Conservation (phyloP, 35 echinoderm and acorn worm species). For the Lytechinus variegatus region DNA sequence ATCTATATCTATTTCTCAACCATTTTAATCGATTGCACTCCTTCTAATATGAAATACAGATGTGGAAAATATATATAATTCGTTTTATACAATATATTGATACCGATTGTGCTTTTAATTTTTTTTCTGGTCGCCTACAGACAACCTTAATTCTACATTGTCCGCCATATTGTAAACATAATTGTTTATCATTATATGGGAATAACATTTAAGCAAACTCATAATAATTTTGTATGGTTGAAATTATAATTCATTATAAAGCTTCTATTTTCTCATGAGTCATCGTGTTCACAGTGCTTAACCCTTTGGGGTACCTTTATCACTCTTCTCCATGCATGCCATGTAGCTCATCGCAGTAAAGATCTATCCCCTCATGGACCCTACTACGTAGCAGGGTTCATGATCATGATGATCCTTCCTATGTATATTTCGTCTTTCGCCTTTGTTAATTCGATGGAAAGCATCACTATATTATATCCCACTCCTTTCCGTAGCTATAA, state of each 20-base stretch:
- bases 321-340: background rate
- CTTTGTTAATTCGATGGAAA: background rate
- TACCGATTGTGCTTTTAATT: no score
- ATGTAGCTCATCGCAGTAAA: background rate
- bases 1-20: no score
- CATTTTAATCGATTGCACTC: no score
- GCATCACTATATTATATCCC: no score
- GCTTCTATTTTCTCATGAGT: no score
- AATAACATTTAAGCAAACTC: background rate
- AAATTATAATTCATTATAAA: background rate
- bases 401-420: no score
- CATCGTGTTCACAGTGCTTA: background rate
- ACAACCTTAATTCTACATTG: background rate
- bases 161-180: background rate
- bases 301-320: background rate
- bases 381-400: no score
- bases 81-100: no score
- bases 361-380: background rate
- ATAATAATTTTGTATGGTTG: background rate
- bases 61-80: no score
- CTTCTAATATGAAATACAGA: no score
- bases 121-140: no score
- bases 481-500: no score
- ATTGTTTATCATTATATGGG: background rate
- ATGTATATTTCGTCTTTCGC: background rate